Evolutionary conservation across 1,140 invertebrate species (phyloP).

Genomic region (Argopecten irradians): DNA sequence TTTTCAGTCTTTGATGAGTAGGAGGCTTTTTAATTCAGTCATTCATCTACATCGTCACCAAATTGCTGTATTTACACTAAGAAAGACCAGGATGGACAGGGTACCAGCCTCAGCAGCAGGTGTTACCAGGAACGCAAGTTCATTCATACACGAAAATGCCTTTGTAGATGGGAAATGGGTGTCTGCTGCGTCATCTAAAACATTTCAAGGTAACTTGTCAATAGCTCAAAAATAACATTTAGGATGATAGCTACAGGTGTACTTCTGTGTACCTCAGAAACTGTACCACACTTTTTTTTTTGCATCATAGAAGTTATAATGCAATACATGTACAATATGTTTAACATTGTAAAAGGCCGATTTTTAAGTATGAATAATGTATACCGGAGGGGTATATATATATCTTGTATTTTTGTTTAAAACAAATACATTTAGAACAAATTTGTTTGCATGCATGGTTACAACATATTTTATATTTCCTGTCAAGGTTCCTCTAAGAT

Average conservation of each 20-base stretch:
- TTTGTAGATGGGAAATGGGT: conserved; percentile 90
- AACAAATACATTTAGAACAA: neutral
- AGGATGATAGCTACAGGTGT: conserved; percentile 81
- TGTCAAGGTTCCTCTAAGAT: too few species aligned
- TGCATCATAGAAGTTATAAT: neutral
- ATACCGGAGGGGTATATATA: too few species aligned
- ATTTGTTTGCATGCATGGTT: neutral
- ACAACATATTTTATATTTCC: too few species aligned
- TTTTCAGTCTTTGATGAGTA: neutral
- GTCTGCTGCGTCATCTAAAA: conserved; percentile 82
- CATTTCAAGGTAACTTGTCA: conserved; percentile 82
- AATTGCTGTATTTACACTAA: neutral
- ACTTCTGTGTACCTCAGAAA: neutral
- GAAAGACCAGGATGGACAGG: neutral
- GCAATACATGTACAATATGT: neutral
- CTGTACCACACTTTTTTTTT: neutral
- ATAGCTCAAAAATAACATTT: conserved; percentile 72
- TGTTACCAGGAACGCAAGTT: conserved; percentile 41
- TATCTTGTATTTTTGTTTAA: too few species aligned
- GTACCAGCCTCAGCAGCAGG: conserved; percentile 33
- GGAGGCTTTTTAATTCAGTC: neutral
- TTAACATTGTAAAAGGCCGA: neutral
- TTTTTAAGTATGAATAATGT: neutral
- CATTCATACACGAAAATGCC: conserved; percentile 78
- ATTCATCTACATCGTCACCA: neutral